Base-by-base conservation (phyloP, 2,797 vertebrate genomes). In the Microhierax caerulescens region DNA sequence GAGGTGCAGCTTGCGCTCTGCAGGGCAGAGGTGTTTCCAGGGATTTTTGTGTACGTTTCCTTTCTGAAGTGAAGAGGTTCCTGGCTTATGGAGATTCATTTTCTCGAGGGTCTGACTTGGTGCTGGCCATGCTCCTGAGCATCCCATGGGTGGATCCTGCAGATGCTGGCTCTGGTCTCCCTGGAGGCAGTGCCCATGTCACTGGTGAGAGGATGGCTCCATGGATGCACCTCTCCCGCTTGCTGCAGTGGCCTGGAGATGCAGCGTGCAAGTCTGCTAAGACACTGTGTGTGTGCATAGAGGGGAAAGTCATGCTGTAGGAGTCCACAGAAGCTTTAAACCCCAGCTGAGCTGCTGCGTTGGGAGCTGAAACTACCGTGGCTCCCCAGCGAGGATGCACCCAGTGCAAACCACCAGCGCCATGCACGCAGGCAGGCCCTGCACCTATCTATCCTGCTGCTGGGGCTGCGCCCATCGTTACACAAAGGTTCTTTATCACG, bases 71-170 rank as follows among this genome's bases (percentile, higher is more conserved):
- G 19, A 24, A 48, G 65, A n/a, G 1, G 23, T 41, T 81, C 34
- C 50, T 73, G 60, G 11, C 14, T 69, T 50, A n/a, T 13, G 10
- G 19, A 50, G 64, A 32, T 15, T 36, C 7, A 1, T 34, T 47
- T 54, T 50, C 32, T 23, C 32, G 11, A 43, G 28, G 50, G 18
- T 39, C 56, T 77, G 53, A 14, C 22, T 19, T 47, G 22, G 39
- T 3, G 3, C 39, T 43, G 60, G 5, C 32, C 15, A 0, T 18
- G 24, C 10, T 61, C 36, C 50, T 24, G 41, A n/a, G 23, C 6
- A 9, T 3, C 1, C 14, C 0, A 0, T 0, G 3, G 37, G 4
- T 0, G 2, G 32, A 45, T 27, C 17, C 32, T 48, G 32, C 13
- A 23, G 47, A 1, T 24, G 22, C 32, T 60, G 0, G 2, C 17